A percentile compares a stretch with the other conserved stretches of the same genome.
Conservation (phyloP, 2,888 invertebrate species). For the Macrosoma leucophasiata region DNA sequence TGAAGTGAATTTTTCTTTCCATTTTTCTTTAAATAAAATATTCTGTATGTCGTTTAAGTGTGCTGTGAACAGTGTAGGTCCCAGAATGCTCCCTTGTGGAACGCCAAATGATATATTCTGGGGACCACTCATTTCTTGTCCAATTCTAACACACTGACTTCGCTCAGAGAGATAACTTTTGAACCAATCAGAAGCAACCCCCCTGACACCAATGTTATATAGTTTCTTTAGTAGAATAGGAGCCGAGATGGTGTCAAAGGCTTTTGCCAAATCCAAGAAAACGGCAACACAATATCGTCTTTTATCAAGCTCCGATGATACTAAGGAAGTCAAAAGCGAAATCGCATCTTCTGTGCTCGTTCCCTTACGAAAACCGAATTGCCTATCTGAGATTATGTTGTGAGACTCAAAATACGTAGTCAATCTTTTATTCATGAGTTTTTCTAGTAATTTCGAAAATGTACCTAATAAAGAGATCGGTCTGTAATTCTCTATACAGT, state of each 20-base stretch:
- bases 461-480: constrained; percentile 7
- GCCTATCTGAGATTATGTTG: constrained; percentile 6
- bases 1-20: no score
- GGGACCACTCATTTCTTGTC: no score
- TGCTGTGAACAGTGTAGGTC: no score
- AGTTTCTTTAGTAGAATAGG: no score
- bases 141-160: no score
- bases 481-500: constrained; percentile 10
- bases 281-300: constrained; percentile 5
- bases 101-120: no score
- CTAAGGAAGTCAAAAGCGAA: constrained; percentile 1
- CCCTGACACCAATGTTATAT: no score
- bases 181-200: no score
- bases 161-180: no score
- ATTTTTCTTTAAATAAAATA: no score
- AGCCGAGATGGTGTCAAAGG: constrained; percentile 3
- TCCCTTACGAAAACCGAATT: constrained; percentile 10
- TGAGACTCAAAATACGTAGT: constrained; percentile 3
- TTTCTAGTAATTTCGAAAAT: constrained; percentile 12
- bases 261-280: constrained; percentile 1
- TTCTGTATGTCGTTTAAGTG: no score
- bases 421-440: constrained; percentile 9
- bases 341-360: constrained; percentile 13
- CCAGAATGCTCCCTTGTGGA: no score
- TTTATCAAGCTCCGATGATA: constrained; percentile 1